Base-by-base conservation (phyloP, 2,797 vertebrate species). In the Etheostoma nigrum region DNA sequence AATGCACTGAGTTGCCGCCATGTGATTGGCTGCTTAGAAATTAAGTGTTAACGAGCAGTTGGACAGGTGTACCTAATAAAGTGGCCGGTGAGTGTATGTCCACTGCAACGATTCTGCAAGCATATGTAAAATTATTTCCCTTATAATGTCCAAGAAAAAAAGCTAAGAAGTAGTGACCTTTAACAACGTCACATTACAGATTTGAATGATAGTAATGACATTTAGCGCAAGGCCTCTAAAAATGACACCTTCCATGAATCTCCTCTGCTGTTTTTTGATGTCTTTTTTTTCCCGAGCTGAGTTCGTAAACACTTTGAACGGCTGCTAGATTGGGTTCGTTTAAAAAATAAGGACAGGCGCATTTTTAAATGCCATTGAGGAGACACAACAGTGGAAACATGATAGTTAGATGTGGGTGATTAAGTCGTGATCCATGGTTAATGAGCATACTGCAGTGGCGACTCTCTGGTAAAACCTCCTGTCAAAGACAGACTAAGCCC, bases 121-220 rank as follows among this genome's bases (percentile, higher is more conserved):
- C 73, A 67, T 62, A 51, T 66, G 51, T 72, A 52, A 23, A 65
- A 52, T 67, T 72, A 13, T 62, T 57, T 47, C 60, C 15, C 42
- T 51, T 66, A 73, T 45, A 58, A n/a, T 69, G 67, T 83, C 36
- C 36, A 25, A 73, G 36, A 19, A 71, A 79, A 76, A 5, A 42
- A 42, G 18, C 78, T 60, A 15, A 55, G 36, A 77, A 78, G 65
- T 51, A 36, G 63, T 86, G 90, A 90, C 90, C 86, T 92, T 91
- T 88, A 48, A 25, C 61, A 59, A 67, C 60, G 68, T 74, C 52
- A 9, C 72, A 85, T 85, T 86, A 86, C 72, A 79, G 72, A 88
- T 91, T 84, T 93, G 87, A 88, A 93, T 82, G 82, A 93, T 91
- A 78, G 82, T 72, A 83, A 83, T 90, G 90, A 85, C 92, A 92